Evolutionary conservation across 1,140 invertebrate genomes (phyloP), one percentile per base, ranked within the genome.

Genomic region (Harpegnathos saltator): DNA sequence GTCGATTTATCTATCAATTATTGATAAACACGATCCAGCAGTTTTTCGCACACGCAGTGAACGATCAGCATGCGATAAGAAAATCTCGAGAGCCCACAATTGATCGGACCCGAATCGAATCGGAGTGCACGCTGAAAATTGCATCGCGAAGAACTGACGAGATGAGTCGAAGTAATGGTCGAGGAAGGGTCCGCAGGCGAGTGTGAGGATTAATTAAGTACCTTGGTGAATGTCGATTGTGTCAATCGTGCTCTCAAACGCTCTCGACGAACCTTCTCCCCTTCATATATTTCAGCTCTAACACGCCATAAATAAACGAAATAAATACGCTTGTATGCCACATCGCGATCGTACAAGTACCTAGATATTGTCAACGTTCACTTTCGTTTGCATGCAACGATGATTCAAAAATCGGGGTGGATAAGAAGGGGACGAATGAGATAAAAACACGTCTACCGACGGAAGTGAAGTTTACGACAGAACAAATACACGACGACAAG

Each of bases 271-370:
- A 44, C 38, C 38, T 44, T 44, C 38, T 44, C 38, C 38, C 14
- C n/a, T n/a, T n/a, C n/a, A n/a, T n/a, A 3, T 14, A 12, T 56
- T 24, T n/a, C 17, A 12, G 12, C 19, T 26, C 44, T 38, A 24
- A 17, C 69, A 58, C 52, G 50, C 1, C 29, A 19, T 56, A 68
- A 78, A 54, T 78, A 59, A 66, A 26, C 24, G 17, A 69, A 80
- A 80, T 80, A 80, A 80, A 80, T 77, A 77, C 22, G 66, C 65
- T 44, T 69, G 65, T 48, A 33, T 56, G 15, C 38, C n/a, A 44
- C 48, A n/a, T n/a, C 22, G 12, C 44, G 44, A 78, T 9, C 3
- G 3, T 48, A 71, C 69, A 33, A 19, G 33, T 48, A 26, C 29
- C 50, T 69, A 78, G 3, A 68, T 26, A 78, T 69, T 71, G 65